Evolutionary conservation across 2,113 vertebrate species (phyloP), one percentile per base, ranked within the genome.

Genomic region (Hyperopisus bebe): DNA sequence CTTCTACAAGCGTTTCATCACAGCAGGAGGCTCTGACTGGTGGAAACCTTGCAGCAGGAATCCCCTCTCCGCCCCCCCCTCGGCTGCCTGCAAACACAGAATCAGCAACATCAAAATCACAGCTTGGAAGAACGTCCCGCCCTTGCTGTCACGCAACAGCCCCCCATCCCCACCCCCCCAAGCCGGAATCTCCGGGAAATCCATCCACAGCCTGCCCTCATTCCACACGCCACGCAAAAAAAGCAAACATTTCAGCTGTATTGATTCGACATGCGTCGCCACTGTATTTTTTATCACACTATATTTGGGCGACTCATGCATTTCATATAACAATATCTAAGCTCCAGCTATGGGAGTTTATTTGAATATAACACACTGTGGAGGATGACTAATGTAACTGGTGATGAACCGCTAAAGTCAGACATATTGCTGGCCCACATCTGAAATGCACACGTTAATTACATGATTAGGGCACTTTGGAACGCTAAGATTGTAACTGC

Each of bases 1-100:
- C 89, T 93, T 93, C 91, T 91, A 91, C 83, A 58, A 86, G 92
- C 92, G 94, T 93, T 93, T 94, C 91, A 58, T 84, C 90, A 92
- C 91, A 92, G 66, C 66, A 44, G 88, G 90, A 88, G 91, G 77
- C 91, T 70, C 86, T 13, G 48, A 17, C 5, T 87, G 62, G 66
- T 39, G 5, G 10, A 42, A 19, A 19, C 47, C 46, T 19, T 53
- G 50, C 27, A 2, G 27, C 80, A 55, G 70, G 47, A 82, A 82
- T 47, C 17, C 42, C 42, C 58, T 9, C n/a, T 0, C 58, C 62
- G 9, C 48, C 46, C 19, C 13, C 27, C 85, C 48, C 48, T 24
- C 35, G 44, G n/a, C 21, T 19, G 19, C 70, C 48, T 15, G 27
- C 19, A 47, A 77, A 42, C 35, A 62, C 47, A 10, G 31, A 46